Conservation (phyloP, 2,888 invertebrate genomes). For the Ceriagrion tenellum region DNA sequence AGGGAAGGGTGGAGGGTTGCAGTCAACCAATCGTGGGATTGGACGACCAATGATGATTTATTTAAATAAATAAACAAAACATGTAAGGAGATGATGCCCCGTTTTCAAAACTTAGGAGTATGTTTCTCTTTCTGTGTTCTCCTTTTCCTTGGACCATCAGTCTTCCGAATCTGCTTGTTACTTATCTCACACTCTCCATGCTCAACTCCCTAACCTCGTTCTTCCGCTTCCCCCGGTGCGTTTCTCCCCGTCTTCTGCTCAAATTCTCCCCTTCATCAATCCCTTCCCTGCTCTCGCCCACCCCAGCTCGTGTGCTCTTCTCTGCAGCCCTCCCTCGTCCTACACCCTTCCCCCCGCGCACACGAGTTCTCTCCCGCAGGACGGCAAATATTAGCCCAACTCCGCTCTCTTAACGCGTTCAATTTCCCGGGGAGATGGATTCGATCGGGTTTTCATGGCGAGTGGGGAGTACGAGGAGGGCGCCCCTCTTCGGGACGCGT, state of each 20-base stretch:
- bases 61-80: too few species aligned
- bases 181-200: not conserved
- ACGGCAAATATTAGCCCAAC: conserved; percentile 61
- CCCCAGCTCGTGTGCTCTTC: not conserved
- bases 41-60: too few species aligned
- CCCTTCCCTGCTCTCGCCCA: not conserved
- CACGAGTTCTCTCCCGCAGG: not conserved
- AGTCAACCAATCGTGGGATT: too few species aligned
- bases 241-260: not conserved
- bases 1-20: too few species aligned
- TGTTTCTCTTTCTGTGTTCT: not conserved
- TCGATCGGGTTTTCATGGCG: not conserved
- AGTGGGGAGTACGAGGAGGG: not conserved
- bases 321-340: not conserved
- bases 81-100: too few species aligned
- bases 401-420: conserved; percentile 60
- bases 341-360: too few species aligned
- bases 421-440: conserved; percentile 51
- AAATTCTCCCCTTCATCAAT: not conserved
- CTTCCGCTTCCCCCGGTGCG: not conserved
- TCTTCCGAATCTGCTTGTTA: not conserved
- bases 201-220: not conserved
- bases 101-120: too few species aligned
- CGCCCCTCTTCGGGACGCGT: not conserved
- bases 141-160: not conserved